Evolutionary conservation across 2,113 vertebrate species (phyloP), one percentile per base, ranked within the genome.

Genomic region (Microcebus tavaratra): DNA sequence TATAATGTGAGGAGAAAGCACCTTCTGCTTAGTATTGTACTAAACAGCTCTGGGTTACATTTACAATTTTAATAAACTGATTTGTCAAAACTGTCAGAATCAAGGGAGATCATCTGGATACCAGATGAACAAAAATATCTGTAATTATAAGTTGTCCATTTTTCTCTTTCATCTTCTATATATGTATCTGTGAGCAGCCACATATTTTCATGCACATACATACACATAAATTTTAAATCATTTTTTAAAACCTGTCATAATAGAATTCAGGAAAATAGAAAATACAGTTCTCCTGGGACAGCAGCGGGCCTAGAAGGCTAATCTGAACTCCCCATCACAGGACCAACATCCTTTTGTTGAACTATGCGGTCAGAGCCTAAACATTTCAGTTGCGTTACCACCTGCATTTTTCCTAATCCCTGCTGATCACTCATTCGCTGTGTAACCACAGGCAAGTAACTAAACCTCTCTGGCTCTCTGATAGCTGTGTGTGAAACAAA

Each of bases 61-160:
- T 99, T 98, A 98, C 98, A 98, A 97, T 97, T 98, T 98, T 96
- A 98, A 98, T 98, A 99, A 99, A 99, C 98, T 99, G 99, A 99
- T 99, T 99, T 99, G 98, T 99, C 98, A 98, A 98, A 98, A 95
- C 96, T 94, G 68, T 99, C 98, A 99, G 98, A 98, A 98, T 98
- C 98, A 93, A 98, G 98, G 98, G 97, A 98, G 98, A 98, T 99
- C 99, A 99, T 99, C 98, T 99, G 98, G 98, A 97, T 50, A 93
- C 98, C 98, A 99, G 98, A 99, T 99, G 98, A 99, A 97, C 72
- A 36, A 89, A 98, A 98, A 98, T 97, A 98, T 97, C 80, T 98
- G 98, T 98, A 99, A 99, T 99, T 99, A 98, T 65, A 98, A 98
- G 96, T 98, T 98, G 98, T 98, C 98, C 98, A 97, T 98, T 98